A percentile compares a stretch with the other conserved stretches of the same genome.
phyloP scores from a whole-genome alignment of 2,797 vertebrate species.

The Odontamblyopus rebecca region DNA sequence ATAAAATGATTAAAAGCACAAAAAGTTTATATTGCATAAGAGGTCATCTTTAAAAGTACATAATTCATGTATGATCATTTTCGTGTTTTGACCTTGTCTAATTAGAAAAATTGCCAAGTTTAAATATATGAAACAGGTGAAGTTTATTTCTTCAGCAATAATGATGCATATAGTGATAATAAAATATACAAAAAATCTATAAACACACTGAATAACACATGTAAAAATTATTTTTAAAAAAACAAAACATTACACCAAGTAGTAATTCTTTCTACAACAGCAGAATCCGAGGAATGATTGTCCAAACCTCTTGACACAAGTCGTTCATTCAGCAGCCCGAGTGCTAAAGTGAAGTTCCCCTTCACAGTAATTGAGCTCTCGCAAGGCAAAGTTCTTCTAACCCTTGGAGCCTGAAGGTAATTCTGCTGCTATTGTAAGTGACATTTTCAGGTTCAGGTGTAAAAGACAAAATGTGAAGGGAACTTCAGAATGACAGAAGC shows the following conservation, averaged over 20 bases:
- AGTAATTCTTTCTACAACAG: neutral
- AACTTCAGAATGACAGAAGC: slow-evolving; percentile 32
- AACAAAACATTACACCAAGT: neutral
- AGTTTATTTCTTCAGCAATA: neutral
- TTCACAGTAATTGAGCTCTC: slow-evolving; percentile 38
- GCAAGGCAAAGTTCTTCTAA: slow-evolving; percentile 36
- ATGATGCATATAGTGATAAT: too few relatives aligned
- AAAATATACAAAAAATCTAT: too few relatives aligned
- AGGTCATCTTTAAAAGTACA: too few relatives aligned
- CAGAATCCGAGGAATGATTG: neutral
- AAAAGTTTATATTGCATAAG: too few relatives aligned
- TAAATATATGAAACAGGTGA: neutral
- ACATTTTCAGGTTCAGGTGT: slow-evolving; percentile 50
- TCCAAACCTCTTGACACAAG: slow-evolving; percentile 17
- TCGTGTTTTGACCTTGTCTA: too few relatives aligned
- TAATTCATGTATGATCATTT: too few relatives aligned
- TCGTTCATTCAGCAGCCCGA: slow-evolving; percentile 39
- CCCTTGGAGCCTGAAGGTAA: slow-evolving; percentile 44
- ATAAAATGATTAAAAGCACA: too few relatives aligned
- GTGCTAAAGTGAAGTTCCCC: slow-evolving; percentile 32
- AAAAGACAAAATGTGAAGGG: slow-evolving; percentile 57
- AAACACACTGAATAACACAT: too few relatives aligned
- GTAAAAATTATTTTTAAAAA: neutral
- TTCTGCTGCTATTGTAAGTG: slow-evolving; percentile 57
- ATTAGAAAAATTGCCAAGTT: neutral